These are phyloP conservation scores for Drosophila paracracens DNA, from an alignment of 2,888 invertebrate genomes.

Conservation along the genomic window DNA sequence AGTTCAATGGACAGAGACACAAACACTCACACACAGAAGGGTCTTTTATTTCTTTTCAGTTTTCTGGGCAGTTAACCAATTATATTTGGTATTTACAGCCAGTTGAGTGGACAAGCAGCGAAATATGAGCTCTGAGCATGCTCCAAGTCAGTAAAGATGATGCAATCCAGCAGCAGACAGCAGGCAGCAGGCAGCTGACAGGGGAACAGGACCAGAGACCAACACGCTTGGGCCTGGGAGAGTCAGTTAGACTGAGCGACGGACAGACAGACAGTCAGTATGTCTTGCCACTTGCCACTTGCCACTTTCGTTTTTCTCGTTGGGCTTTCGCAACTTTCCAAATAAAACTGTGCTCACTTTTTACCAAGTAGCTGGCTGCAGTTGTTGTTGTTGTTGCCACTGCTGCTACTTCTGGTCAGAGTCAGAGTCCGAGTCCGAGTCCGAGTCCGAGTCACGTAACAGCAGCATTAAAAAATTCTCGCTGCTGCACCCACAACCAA, in stretches of 20 bases:
- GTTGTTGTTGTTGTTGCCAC: conserved; percentile 1
- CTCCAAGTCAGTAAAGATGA: conserved; percentile 37
- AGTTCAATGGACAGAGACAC: conserved; percentile 66
- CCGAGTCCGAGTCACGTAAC: conserved; percentile 62
- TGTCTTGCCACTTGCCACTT: conserved; percentile 25
- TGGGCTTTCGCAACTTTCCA: conserved; percentile 48
- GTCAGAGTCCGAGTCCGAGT: neutral
- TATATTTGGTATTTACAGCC: conserved; percentile 76
- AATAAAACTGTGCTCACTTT: conserved; percentile 21
- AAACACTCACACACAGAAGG: conserved; percentile 33
- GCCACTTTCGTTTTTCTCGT: conserved; percentile 63
- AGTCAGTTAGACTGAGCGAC: conserved; percentile 7
- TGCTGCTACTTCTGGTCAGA: conserved; percentile 22
- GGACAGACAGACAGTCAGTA: neutral
- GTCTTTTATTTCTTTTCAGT: conserved; percentile 72
- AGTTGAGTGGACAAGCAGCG: conserved; percentile 42
- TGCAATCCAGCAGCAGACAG: conserved; percentile 50
- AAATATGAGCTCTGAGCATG: conserved; percentile 63
- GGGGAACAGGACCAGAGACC: conserved; percentile 46
- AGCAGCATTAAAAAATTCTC: conserved; percentile 73
- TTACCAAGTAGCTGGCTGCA: neutral
- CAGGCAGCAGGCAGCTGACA: neutral
- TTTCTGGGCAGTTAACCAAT: conserved; percentile 76
- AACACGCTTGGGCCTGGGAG: conserved; percentile 32
- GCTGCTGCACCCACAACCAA: conserved; percentile 44